Evolutionary conservation across 2,797 vertebrate species (phyloP), one percentile per base, ranked within the genome.

Genomic region (Ctenochaetus hawaiiensis): DNA sequence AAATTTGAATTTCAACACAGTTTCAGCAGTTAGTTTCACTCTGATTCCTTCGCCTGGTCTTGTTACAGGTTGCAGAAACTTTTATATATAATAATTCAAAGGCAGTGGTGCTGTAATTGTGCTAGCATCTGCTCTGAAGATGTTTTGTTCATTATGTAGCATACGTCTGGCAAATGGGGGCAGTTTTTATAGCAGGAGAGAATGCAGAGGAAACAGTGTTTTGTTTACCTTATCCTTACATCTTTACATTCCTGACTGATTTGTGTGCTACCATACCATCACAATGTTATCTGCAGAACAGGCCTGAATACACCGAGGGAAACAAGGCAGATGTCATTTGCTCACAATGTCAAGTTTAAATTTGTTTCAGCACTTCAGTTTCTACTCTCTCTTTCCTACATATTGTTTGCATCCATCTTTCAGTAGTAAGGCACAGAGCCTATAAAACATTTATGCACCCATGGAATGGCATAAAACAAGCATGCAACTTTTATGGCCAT

Each of bases 211-310:
- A 75, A 76, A 60, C 13, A 0, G 9, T 26, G 63, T 58, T 74
- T 67, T 58, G 41, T 82, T 87, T 67, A 45, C 30, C 22, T 59
- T 20, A 43, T 69, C 62, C 34, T 23, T 34, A 43, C 37, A 67
- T 72, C 41, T 39, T 67, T 60, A 41, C 26, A 45, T 74, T 66
- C 14, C 41, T 30, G 61, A 8, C 34, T 45, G 44, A n/a, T 72
- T 57, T 52, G 26, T 59, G 22, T 43, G 47, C 43, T 34, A 66
- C 18, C 37, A n/a, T 2, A 45, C 8, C 3, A 2, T 37, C 52
- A 77, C 23, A 76, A 45, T 70, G 60, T 62, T 59, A 64, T 78
- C 68, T 61, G 34, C 51, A 62, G 8, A 70, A 52, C n/a, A 74
- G 60, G 44, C 8, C 37, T 60, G 13, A 61, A 62, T 45, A 58